phyloP scores from a whole-genome alignment of 2,113 vertebrate genomes.

The Seriola dumerili region DNA sequence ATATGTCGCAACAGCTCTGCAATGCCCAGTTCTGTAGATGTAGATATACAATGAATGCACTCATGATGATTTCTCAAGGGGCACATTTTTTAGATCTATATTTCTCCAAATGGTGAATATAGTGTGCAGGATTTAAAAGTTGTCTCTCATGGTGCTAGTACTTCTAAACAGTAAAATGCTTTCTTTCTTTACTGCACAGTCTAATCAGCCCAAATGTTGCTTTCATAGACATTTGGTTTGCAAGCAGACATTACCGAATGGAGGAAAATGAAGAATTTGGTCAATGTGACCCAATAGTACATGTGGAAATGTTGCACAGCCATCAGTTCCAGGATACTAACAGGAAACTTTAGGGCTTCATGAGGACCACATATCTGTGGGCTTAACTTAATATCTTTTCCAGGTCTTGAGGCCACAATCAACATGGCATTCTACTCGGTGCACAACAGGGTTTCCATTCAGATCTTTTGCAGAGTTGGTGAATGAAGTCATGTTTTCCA shows the following conservation, averaged over 20 bases:
- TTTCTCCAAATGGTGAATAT: constrained; percentile 16
- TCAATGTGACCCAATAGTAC: constrained; percentile 56
- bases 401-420: constrained; percentile 72
- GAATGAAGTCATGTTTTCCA: constrained; percentile 73
- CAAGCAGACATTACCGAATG: constrained; percentile 73
- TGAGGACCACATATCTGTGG: constrained; percentile 70
- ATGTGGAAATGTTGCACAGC: constrained; percentile 70
- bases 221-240: constrained; percentile 61
- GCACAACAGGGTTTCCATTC: constrained; percentile 64
- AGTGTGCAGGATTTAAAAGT: background rate
- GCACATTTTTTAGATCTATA: background rate
- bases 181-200: constrained; percentile 17
- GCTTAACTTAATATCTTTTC: constrained; percentile 71
- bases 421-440: constrained; percentile 59
- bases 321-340: constrained; percentile 57
- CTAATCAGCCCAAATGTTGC: constrained; percentile 58
- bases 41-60: background rate
- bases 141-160: background rate
- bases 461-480: constrained; percentile 40
- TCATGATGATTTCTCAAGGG: background rate
- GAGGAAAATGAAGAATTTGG: constrained; percentile 65
- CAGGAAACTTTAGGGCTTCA: constrained; percentile 62
- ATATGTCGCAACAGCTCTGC: constrained; percentile 7
- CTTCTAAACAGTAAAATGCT: constrained; percentile 16
- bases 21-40: background rate